A percentile compares a stretch with the other conserved stretches of the same genome.
Conservation (phyloP, 2,113 vertebrate genomes). For the Deroptyus accipitrinus region DNA sequence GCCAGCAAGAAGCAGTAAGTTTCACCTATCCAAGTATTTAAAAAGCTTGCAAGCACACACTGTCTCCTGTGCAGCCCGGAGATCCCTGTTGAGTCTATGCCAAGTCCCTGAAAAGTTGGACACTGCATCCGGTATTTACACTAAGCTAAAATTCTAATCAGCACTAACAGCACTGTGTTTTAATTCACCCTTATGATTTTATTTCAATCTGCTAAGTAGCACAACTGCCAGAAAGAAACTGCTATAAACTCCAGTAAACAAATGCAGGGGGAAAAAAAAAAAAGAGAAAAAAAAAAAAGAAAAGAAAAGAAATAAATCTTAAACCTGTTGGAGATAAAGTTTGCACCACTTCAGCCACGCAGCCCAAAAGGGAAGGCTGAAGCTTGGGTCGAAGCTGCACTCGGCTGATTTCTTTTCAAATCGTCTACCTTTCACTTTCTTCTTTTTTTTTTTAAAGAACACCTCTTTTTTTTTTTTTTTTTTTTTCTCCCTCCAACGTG, state of each 20-base stretch:
- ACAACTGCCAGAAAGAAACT: conserved; percentile 84
- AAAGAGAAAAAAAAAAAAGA: background rate
- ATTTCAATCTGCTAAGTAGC: conserved; percentile 84
- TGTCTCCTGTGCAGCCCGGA: conserved; percentile 77
- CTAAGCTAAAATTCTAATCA: conserved; percentile 84
- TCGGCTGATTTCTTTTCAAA: conserved; percentile 54
- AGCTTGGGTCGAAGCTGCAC: conserved; percentile 3
- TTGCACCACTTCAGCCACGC: conserved; percentile 65
- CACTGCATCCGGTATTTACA: conserved; percentile 86
- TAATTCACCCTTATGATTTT: conserved; percentile 85
- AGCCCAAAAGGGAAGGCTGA: conserved; percentile 58
- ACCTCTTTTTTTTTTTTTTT: rapidly evolving
- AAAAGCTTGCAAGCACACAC: conserved; percentile 74
- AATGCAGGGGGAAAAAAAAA: conserved; percentile 67
- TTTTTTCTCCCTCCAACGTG: background rate
- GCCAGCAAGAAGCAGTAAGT: conserved; percentile 63
- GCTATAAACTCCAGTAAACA: conserved; percentile 84
- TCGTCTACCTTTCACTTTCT: background rate
- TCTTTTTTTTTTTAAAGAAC: background rate
- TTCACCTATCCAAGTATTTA: conserved; percentile 75
- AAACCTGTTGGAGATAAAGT: conserved; percentile 69
- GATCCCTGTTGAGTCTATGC: conserved; percentile 79
- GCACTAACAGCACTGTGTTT: conserved; percentile 82
- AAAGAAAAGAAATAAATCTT: conserved; percentile 45
- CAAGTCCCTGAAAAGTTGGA: conserved; percentile 85